Evolutionary conservation across 2,797 vertebrate species (phyloP).

Genomic region (Karalla daura): DNA sequence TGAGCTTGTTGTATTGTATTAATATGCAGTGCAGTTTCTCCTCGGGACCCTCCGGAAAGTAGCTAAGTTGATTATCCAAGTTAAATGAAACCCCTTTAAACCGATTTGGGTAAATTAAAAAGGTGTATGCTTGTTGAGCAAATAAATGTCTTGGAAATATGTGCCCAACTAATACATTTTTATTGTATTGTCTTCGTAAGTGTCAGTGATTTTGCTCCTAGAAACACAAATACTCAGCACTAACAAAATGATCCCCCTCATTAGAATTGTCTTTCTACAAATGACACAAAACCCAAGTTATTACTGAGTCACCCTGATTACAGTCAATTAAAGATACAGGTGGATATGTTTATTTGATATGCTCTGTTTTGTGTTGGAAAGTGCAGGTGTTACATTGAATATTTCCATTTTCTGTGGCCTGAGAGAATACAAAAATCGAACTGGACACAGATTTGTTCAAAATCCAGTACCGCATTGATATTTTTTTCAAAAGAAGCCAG

Average conservation of each 20-base stretch:
- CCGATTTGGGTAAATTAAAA: not conserved
- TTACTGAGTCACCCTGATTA: not conserved
- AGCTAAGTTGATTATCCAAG: not conserved
- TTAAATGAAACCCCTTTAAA: not conserved
- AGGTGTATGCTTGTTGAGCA: not conserved
- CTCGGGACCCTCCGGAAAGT: not conserved
- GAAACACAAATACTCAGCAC: not conserved
- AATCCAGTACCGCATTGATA: not conserved
- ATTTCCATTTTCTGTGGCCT: not conserved
- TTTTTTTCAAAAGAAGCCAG: not conserved
- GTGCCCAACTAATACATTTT: not conserved
- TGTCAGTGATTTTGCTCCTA: not conserved
- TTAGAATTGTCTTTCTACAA: not conserved
- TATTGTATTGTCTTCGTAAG: not conserved
- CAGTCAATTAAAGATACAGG: not conserved
- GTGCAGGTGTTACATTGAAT: not conserved
- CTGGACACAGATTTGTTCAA: not conserved
- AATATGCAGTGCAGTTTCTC: not conserved
- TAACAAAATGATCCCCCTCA: not conserved
- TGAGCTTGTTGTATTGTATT: not conserved
- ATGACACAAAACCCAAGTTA: not conserved
- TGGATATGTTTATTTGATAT: not conserved
- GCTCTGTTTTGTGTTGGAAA: not conserved
- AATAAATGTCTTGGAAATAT: constrained; percentile 1
- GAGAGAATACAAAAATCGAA: not conserved